phyloP scores from a whole-genome alignment of 2,888 invertebrate species.

The Leptinotarsa peninsularis region DNA sequence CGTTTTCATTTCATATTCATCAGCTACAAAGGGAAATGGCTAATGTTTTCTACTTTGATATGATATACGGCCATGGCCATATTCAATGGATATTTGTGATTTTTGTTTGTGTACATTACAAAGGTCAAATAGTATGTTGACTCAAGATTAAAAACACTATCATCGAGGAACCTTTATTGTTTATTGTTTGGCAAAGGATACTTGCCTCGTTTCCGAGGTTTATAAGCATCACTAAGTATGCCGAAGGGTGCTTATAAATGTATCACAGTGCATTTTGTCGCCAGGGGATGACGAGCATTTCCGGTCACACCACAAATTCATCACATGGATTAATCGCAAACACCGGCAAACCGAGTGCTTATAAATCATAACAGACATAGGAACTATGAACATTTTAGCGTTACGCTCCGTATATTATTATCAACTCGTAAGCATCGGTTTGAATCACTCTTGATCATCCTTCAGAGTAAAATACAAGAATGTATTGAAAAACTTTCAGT shows the following conservation, averaged over 20 bases:
- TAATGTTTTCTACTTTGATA: constrained; percentile 8
- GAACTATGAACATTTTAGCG: constrained; percentile 17
- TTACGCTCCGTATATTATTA: constrained; percentile 14
- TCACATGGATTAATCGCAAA: constrained; percentile 13
- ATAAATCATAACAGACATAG: constrained; percentile 18
- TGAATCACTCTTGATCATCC: neutral
- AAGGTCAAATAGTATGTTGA: neutral
- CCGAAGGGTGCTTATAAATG: constrained; percentile 15
- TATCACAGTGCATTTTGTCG: constrained; percentile 9
- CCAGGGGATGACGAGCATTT: constrained; percentile 15
- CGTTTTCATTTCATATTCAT: neutral
- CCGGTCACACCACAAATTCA: constrained; percentile 21
- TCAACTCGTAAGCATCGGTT: neutral
- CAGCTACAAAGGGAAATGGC: neutral
- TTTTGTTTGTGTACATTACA: constrained; percentile 2
- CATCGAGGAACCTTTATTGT: neutral
- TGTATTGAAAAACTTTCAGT: no score
- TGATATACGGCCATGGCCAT: neutral
- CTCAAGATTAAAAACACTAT: neutral
- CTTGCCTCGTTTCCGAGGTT: neutral
- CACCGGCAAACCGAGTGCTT: constrained; percentile 20
- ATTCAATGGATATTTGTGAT: constrained; percentile 11
- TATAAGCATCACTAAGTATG: constrained; percentile 14
- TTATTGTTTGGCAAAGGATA: neutral
- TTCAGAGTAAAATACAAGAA: neutral